phyloP scores from a whole-genome alignment of 2,888 invertebrate species.

The Pterostichus niger region DNA sequence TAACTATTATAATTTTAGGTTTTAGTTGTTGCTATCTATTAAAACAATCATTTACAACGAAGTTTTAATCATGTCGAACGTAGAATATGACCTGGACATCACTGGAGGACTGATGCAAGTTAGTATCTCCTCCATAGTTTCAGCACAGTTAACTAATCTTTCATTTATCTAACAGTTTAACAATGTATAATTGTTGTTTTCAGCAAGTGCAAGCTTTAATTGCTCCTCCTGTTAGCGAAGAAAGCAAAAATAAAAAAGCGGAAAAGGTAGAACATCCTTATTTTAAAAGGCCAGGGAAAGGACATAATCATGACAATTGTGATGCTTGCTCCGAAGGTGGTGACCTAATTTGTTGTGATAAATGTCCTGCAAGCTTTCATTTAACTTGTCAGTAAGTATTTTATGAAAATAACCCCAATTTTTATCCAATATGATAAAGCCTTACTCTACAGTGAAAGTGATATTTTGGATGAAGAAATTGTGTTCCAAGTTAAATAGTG shows the following conservation, averaged over 20 bases:
- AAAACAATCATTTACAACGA: slow-evolving; percentile 66
- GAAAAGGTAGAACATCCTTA: slow-evolving; percentile 85
- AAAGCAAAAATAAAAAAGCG: slow-evolving; percentile 81
- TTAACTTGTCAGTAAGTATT: slow-evolving; percentile 93
- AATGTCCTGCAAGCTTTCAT: slow-evolving; percentile 97
- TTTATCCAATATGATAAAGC: too few species aligned
- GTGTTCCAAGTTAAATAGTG: too few species aligned
- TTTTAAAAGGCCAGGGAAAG: slow-evolving; percentile 91
- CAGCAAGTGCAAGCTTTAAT: slow-evolving; percentile 94
- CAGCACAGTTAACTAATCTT: neutral
- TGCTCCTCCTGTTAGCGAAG: slow-evolving; percentile 91
- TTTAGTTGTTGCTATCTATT: neutral
- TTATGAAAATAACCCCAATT: neutral
- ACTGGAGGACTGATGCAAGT: slow-evolving; percentile 94
- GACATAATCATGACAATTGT: slow-evolving; percentile 95
- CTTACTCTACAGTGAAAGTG: too few species aligned
- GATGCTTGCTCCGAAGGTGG: slow-evolving; percentile 97
- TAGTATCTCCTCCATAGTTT: slow-evolving; percentile 75
- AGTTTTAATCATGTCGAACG: slow-evolving; percentile 78
- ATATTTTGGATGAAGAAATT: too few species aligned
- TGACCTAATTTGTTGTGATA: slow-evolving; percentile 96
- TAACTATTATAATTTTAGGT: neutral
- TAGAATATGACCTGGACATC: slow-evolving; percentile 88
- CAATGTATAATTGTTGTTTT: slow-evolving; percentile 70
- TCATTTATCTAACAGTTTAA: neutral